Conservation (phyloP, 2,113 vertebrate genomes). For the Corvus hawaiiensis region DNA sequence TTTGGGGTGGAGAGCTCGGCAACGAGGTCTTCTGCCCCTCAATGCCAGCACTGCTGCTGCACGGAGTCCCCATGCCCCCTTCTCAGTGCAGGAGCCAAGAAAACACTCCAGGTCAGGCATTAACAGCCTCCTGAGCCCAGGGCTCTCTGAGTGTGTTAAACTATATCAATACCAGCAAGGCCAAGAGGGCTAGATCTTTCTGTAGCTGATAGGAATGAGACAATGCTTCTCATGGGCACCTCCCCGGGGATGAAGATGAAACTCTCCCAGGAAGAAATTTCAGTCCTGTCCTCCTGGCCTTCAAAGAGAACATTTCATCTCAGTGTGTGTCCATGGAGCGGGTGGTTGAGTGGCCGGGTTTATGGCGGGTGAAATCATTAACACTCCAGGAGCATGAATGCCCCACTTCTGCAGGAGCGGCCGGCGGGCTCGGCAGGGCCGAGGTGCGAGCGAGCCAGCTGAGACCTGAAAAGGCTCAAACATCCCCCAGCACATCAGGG, state of each 20-base stretch:
- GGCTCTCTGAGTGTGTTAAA: not conserved
- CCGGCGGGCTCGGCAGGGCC: accelerated
- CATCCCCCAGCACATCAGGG: not conserved
- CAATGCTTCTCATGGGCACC: not conserved
- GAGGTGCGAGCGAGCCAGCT: not conserved
- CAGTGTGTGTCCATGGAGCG: not conserved
- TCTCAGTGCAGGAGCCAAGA: not conserved
- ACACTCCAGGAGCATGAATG: not conserved
- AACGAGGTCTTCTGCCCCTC: not conserved
- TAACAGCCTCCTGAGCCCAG: not conserved
- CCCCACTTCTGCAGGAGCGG: not conserved
- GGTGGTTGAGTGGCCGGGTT: not conserved
- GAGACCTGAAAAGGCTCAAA: constrained; percentile 34
- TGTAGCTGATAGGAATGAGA: accelerated
- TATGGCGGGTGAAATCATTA: constrained; percentile 35
- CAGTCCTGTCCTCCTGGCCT: not conserved
- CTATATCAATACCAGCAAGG: not conserved
- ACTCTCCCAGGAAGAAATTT: not conserved
- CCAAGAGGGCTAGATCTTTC: not conserved
- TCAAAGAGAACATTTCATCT: constrained; percentile 12
- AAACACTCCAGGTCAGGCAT: not conserved
- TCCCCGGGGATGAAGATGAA: not conserved
- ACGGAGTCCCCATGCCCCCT: not conserved
- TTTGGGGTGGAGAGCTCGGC: not conserved
- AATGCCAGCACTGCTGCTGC: accelerated